A percentile compares a stretch with the other conserved stretches of the same genome.
Evolutionary conservation across 1,140 invertebrate species (phyloP).

Genomic region (Drosophila bifasciata): DNA sequence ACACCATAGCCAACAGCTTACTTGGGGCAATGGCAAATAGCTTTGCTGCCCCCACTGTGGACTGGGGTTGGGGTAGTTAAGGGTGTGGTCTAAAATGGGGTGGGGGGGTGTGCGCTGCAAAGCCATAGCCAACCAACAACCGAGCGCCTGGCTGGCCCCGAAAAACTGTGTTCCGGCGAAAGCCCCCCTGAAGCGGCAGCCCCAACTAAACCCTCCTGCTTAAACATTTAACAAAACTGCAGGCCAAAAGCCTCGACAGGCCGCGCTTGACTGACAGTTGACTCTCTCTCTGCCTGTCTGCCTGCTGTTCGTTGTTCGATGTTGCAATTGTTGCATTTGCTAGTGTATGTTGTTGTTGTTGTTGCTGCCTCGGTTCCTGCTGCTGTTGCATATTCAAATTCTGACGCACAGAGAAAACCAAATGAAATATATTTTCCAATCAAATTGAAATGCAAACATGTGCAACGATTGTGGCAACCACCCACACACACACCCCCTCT

Average conservation of each 20-base stretch:
- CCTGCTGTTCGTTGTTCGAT: conserved; percentile 35
- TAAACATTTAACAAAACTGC: conserved; percentile 80
- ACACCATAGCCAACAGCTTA: conserved; percentile 45
- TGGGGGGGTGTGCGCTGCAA: too few species aligned
- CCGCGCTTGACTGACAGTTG: conserved; percentile 77
- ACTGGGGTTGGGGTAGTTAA: too few species aligned
- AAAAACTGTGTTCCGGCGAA: conserved; percentile 18
- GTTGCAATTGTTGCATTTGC: conserved; percentile 18
- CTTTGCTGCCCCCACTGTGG: conserved; percentile 23
- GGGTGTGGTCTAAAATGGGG: conserved; percentile 6
- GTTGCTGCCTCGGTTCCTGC: conserved; percentile 17
- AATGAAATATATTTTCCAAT: conserved; percentile 80
- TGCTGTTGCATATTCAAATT: conserved; percentile 63
- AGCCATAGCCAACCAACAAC: conserved; percentile 1
- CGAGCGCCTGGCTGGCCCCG: too few species aligned
- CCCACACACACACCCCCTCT: too few species aligned
- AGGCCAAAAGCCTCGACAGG: conserved; percentile 74
- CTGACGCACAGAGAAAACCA: conserved; percentile 48
- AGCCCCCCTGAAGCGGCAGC: conserved; percentile 38
- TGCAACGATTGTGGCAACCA: conserved; percentile 51
- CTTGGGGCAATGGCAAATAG: conserved; percentile 40
- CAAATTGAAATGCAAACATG: conserved; percentile 81
- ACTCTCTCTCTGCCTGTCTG: conserved; percentile 10
- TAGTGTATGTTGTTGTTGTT: too few species aligned
- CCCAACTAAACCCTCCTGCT: conserved; percentile 67